A percentile compares a stretch with the other conserved stretches of the same genome.
These are phyloP conservation scores for Epizoanthus stellaris DNA, from an alignment of 92 coral and sea anemone species.

Conservation along the genomic window DNA sequence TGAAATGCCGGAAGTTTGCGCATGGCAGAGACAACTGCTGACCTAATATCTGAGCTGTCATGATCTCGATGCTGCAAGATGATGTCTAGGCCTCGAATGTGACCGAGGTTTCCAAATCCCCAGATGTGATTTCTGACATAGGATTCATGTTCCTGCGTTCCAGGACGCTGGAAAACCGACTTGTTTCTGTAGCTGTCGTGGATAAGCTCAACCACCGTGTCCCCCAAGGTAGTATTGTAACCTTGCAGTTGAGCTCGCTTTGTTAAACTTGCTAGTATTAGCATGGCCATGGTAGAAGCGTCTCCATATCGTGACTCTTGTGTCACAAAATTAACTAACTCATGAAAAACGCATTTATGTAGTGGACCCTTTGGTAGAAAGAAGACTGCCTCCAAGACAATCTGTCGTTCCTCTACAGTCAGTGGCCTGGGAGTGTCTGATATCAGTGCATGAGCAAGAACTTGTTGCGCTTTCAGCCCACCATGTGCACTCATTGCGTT, in stretches of 20 bases:
- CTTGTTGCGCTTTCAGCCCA: constrained; percentile 68
- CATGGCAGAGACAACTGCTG: constrained; percentile 86
- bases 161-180: constrained; percentile 65
- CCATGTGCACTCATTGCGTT: constrained; percentile 87
- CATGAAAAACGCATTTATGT: constrained; percentile 64
- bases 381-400: constrained; percentile 79
- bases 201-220: constrained; percentile 62
- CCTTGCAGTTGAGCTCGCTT: constrained; percentile 74
- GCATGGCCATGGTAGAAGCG: constrained; percentile 66
- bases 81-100: constrained; percentile 63
- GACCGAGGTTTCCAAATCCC: constrained; percentile 94
- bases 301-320: constrained; percentile 23
- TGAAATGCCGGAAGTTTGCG: constrained; percentile 74
- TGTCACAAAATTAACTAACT: constrained; percentile 22
- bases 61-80: constrained; percentile 78
- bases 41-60: constrained; percentile 83
- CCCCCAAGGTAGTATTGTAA: constrained; percentile 70
- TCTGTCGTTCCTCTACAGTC: constrained; percentile 78
- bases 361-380: constrained; percentile 92
- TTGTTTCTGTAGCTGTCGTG: constrained; percentile 78
- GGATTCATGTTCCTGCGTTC: constrained; percentile 68
- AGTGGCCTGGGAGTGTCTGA: constrained; percentile 80
- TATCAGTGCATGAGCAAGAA: constrained; percentile 72
- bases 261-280: constrained; percentile 74
- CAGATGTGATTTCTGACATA: constrained; percentile 86